phyloP scores from a whole-genome alignment of 2,888 invertebrate genomes.

The Drosophila recens region DNA sequence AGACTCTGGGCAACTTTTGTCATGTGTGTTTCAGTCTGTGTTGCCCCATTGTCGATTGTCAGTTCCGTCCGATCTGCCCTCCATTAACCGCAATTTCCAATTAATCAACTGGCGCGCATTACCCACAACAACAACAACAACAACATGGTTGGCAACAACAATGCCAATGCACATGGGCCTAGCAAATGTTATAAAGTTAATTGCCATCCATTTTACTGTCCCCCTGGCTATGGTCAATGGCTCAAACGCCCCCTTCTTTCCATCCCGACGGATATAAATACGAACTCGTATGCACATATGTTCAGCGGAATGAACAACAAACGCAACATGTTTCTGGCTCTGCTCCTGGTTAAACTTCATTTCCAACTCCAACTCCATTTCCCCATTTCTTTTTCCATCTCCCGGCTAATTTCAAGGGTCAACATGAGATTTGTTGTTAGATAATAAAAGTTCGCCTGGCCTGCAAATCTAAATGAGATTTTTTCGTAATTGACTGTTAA shows the following conservation, averaged over 20 bases:
- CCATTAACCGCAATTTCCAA: slow-evolving; percentile 79
- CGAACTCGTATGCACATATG: slow-evolving; percentile 16
- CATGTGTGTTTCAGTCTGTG: slow-evolving; percentile 14
- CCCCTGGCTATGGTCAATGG: slow-evolving; percentile 20
- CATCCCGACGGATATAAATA: slow-evolving; percentile 12
- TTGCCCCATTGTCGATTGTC: slow-evolving; percentile 47
- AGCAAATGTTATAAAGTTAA: slow-evolving; percentile 79
- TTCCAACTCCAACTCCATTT: background rate
- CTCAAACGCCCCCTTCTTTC: slow-evolving; percentile 12
- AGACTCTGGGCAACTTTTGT: slow-evolving; percentile 55
- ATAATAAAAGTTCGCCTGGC: slow-evolving; percentile 30
- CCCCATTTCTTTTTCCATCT: background rate
- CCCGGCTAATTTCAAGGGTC: slow-evolving; percentile 22
- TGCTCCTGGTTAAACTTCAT: background rate
- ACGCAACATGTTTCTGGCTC: background rate
- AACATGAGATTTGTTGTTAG: slow-evolving; percentile 36
- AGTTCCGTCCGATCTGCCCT: slow-evolving; percentile 47
- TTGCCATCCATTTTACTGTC: slow-evolving; percentile 68
- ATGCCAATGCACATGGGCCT: slow-evolving; percentile 58
- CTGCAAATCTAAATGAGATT: slow-evolving; percentile 9
- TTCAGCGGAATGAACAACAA: slow-evolving; percentile 9
- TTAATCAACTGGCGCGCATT: slow-evolving; percentile 74
- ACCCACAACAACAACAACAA: slow-evolving; percentile 45
- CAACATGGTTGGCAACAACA: slow-evolving; percentile 26
- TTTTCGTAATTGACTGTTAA: slow-evolving; percentile 7